Percentiles rank a stretch among this genome's conserved stretches.
Evolutionary conservation across 2,113 vertebrate genomes (phyloP).

Genomic region (Urocolius indicus): DNA sequence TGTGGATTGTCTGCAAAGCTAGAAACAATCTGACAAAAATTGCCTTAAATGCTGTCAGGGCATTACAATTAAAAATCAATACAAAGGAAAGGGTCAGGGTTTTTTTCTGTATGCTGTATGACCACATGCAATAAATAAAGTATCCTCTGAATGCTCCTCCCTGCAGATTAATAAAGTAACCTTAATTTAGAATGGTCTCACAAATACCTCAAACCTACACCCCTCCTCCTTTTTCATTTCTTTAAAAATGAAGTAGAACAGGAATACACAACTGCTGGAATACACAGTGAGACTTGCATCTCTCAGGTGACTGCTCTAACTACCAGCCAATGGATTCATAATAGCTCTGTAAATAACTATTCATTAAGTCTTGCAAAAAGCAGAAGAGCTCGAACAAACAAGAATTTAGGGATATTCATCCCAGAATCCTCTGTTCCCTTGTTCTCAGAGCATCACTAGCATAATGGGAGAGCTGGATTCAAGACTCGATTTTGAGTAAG

Average conservation of each 20-base stretch:
- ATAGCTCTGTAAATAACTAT: conserved; percentile 33
- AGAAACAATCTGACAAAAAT: not conserved
- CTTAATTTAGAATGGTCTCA: not conserved
- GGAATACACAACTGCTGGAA: not conserved
- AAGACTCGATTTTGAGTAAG: not conserved
- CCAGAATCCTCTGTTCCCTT: not conserved
- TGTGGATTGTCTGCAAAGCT: not conserved
- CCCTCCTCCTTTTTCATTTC: not conserved
- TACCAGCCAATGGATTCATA: conserved; percentile 5
- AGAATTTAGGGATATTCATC: not conserved
- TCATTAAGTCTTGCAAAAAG: conserved; percentile 9
- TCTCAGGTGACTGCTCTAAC: not conserved
- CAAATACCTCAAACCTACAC: not conserved
- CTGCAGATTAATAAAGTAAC: not conserved
- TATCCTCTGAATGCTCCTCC: not conserved
- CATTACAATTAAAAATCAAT: not conserved
- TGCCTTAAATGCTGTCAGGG: not conserved
- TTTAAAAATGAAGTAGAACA: not conserved
- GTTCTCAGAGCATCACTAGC: not conserved
- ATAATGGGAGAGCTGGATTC: not conserved
- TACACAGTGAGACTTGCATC: not conserved
- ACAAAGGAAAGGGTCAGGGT: not conserved
- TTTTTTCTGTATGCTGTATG: not conserved
- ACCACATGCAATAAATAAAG: not conserved
- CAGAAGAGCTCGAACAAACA: not conserved